phyloP scores from a whole-genome alignment of 2,888 invertebrate genomes.

The Tricholauxania praeusta region DNA sequence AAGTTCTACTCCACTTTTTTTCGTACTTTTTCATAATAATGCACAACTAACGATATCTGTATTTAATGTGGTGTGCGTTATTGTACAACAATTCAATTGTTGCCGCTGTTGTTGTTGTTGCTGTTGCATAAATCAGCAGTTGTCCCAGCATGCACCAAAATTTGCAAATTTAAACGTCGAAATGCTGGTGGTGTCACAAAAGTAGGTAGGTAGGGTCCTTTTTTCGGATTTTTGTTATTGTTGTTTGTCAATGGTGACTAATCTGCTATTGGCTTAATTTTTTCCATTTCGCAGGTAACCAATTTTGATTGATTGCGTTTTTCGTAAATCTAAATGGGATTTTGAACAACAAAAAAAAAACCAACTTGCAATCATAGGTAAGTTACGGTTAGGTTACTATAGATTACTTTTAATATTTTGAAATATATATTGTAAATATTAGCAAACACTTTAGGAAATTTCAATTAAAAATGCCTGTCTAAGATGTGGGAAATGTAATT shows the following conservation, averaged over 20 bases:
- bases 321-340: neutral
- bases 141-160: constrained; percentile 8
- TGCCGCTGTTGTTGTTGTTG: constrained; percentile 19
- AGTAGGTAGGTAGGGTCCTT: constrained; percentile 7
- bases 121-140: constrained; percentile 18
- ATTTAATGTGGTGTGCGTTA: constrained; percentile 2
- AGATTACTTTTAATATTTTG: no score
- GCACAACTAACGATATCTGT: constrained; percentile 17
- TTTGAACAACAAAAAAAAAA: no score
- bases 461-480: no score
- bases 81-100: neutral
- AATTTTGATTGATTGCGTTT: constrained; percentile 14
- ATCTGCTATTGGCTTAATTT: constrained; percentile 14
- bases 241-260: neutral
- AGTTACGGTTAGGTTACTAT: no score
- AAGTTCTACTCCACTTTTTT: neutral
- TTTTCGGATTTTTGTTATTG: neutral
- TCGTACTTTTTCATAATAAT: neutral
- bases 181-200: neutral
- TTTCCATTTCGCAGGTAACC: neutral
- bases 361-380: no score
- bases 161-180: neutral
- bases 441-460: no score
- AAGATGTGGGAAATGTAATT: no score
- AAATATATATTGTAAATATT: no score